These are phyloP conservation scores for Phthorimaea operculella DNA, from an alignment of 1,140 invertebrate species.

Conservation along the genomic window DNA sequence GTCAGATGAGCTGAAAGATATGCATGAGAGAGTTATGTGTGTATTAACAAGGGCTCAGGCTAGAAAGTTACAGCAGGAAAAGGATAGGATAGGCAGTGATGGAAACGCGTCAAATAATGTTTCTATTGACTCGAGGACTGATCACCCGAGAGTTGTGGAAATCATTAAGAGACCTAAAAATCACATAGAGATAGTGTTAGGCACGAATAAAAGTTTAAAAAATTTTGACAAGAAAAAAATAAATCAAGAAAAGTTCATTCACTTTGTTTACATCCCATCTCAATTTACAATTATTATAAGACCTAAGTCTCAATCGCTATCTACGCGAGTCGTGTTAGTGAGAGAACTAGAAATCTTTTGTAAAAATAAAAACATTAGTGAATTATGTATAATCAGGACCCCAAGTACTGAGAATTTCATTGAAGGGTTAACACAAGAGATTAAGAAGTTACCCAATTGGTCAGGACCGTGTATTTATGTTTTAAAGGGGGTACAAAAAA, in stretches of 20 bases:
- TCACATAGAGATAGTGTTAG: not conserved
- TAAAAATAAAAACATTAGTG: not conserved
- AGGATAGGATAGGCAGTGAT: not conserved
- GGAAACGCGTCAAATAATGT: not conserved
- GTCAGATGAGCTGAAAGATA: constrained; percentile 14
- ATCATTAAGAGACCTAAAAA: not conserved
- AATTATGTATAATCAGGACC: not conserved
- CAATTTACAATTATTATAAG: too few species aligned
- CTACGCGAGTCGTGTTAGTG: too few species aligned
- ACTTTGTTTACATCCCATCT: too few species aligned
- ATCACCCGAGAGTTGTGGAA: constrained; percentile 2
- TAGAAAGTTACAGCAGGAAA: not conserved
- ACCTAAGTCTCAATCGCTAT: too few species aligned
- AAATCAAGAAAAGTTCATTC: too few species aligned
- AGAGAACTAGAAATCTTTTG: not conserved
- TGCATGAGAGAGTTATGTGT: constrained; percentile 15
- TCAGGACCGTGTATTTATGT: not conserved
- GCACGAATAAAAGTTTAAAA: not conserved
- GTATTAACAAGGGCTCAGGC: constrained; percentile 18
- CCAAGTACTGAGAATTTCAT: not conserved
- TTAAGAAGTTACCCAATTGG: not conserved
- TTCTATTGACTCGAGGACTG: not conserved
- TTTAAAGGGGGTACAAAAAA: not conserved
- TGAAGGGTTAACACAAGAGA: not conserved
- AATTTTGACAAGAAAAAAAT: not conserved